Conservation (phyloP, 1,140 invertebrate genomes). For the Microplitis mediator region DNA sequence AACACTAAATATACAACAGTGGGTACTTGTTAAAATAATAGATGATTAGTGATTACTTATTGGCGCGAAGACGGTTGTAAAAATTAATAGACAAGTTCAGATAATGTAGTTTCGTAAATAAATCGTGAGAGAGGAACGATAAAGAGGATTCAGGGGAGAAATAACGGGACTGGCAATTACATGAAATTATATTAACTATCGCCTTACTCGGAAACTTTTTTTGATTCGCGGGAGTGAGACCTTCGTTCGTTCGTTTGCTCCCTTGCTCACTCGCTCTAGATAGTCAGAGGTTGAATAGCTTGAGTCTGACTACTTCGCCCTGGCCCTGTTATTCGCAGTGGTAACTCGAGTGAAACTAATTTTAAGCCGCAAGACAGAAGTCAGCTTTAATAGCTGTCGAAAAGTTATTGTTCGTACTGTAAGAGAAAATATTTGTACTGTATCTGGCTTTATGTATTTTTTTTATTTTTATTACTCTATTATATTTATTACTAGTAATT, state of each 20-base stretch:
- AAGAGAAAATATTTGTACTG: not conserved
- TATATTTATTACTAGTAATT: too few species aligned
- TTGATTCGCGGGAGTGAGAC: not conserved
- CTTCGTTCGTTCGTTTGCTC: not conserved
- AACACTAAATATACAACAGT: too few species aligned
- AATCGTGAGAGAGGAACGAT: not conserved
- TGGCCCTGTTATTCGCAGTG: conserved; percentile 37
- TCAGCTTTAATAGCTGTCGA: conserved; percentile 49
- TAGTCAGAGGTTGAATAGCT: not conserved
- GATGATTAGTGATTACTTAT: too few species aligned
- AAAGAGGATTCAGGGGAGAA: not conserved
- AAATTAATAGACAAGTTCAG: too few species aligned
- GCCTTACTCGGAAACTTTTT: not conserved
- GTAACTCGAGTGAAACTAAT: conserved; percentile 49
- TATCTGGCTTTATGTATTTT: too few species aligned
- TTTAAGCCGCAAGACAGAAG: conserved; percentile 47
- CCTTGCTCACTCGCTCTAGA: not conserved
- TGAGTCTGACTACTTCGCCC: conserved; percentile 14
- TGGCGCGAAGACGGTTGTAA: too few species aligned
- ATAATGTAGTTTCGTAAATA: not conserved
- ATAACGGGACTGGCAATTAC: conserved; percentile 13
- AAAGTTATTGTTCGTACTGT: conserved; percentile 35
- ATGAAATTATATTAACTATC: conserved; percentile 16
- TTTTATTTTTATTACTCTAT: too few species aligned
- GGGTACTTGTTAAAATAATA: too few species aligned